These are phyloP conservation scores for Nebria brevicollis DNA, from an alignment of 2,888 invertebrate genomes.

Conservation along the genomic window DNA sequence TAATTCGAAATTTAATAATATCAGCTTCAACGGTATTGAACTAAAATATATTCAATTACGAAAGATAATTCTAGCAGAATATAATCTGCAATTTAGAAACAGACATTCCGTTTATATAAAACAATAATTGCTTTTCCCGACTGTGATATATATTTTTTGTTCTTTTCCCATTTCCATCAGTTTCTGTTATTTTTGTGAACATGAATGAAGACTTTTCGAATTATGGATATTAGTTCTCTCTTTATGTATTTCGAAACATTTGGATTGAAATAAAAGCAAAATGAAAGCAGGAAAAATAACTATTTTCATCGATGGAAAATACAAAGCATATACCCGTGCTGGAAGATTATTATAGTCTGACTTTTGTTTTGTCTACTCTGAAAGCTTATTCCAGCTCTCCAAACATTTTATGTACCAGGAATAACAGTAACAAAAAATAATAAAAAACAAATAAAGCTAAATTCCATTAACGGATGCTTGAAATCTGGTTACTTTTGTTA, in stretches of 20 bases:
- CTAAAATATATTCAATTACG: conserved; percentile 1
- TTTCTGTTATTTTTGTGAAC: not conserved
- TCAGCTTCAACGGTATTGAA: not conserved
- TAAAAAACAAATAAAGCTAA: not conserved
- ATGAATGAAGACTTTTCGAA: conserved; percentile 26
- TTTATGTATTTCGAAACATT: conserved; percentile 40
- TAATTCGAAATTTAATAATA: not conserved
- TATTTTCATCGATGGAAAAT: conserved; percentile 36
- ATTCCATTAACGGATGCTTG: not conserved
- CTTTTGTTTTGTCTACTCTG: conserved; percentile 38
- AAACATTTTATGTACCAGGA: conserved; percentile 20
- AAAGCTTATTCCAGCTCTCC: conserved; percentile 30
- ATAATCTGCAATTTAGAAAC: conserved; percentile 22
- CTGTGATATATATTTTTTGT: conserved; percentile 2
- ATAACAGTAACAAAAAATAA: conserved; percentile 10
- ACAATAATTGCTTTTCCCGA: conserved; percentile 31
- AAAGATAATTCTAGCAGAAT: not conserved
- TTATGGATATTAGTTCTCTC: conserved; percentile 44
- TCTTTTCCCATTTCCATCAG: not conserved
- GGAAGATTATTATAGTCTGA: conserved; percentile 38
- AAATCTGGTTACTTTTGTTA: not conserved
- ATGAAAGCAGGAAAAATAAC: conserved; percentile 6
- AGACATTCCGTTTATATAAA: conserved; percentile 20
- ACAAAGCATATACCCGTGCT: conserved; percentile 17
- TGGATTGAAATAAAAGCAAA: conserved; percentile 24